Evolutionary conservation across 2,113 vertebrate genomes (phyloP), one percentile per base, ranked within the genome.

Genomic region (Calyptommatus sinebrachiatus): DNA sequence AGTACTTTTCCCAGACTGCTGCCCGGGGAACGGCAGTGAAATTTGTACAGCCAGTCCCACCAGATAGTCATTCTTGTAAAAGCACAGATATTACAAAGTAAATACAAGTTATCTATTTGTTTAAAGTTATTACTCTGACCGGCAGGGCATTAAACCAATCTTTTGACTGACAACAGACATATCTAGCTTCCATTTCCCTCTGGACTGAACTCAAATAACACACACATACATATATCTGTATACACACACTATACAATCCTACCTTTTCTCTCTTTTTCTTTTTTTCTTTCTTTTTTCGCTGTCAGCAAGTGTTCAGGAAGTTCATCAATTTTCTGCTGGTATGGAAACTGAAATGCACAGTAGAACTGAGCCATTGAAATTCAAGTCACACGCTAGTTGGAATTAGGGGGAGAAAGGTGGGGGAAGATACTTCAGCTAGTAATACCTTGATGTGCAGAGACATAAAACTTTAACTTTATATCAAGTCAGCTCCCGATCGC

Each of bases 41-140:
- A 94, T 94, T 94, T 93, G 90, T 91, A 90, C 86, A 94, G 93
- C 87, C 88, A 88, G 86, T 93, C 90, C 92, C 90, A 88, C 90
- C 91, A 91, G 90, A 86, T 84, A 92, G 91, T 92, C 91, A 93
- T 88, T 93, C 91, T 92, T 90, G 91, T 93, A 94, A 94, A 94
- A 94, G 88, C 82, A 92, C 85, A 88, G 90, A 89, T 92, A 94
- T 93, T 93, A 92, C 92, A 93, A 92, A 94, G 90, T 92, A 94
- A 94, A 94, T 92, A 92, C 89, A 90, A 94, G 88, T 88, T 88
- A 93, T 92, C 90, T 94, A 92, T 94, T 93, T 94, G 91, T 94
- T 94, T 94, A 94, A 94, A 89, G 90, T 91, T 94, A 94, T 93
- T 92, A 93, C 90, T 89, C 85, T 92, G 91, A 92, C 90, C 82